These are phyloP conservation scores for Teleogryllus occipitalis DNA, from an alignment of 1,140 invertebrate species.

Conservation along the genomic window DNA sequence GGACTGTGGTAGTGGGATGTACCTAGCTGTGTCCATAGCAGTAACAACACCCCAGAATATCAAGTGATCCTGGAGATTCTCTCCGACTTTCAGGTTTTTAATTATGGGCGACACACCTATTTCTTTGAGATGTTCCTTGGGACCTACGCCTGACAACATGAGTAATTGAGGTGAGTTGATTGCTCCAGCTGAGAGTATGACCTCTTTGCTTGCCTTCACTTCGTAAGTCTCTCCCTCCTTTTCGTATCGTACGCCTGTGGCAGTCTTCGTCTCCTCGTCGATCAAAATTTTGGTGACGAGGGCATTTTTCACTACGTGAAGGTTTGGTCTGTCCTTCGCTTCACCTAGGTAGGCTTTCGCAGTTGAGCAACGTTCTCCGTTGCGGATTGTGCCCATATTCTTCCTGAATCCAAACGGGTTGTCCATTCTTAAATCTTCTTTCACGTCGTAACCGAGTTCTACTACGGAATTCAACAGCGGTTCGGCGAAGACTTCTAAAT, in stretches of 20 bases:
- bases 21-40: constrained; percentile 14
- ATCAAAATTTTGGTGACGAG: constrained; percentile 45
- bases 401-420: constrained; percentile 6
- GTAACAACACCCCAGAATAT: constrained; percentile 6
- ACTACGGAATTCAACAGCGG: neutral
- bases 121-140: constrained; percentile 31
- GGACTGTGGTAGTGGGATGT: neutral
- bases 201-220: constrained; percentile 27
- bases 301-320: constrained; percentile 44
- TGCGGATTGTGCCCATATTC: constrained; percentile 27
- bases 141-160: constrained; percentile 40
- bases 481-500: neutral
- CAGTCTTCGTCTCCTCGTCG: constrained; percentile 23
- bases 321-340: constrained; percentile 42
- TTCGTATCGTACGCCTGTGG: constrained; percentile 23
- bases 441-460: constrained; percentile 13
- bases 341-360: constrained; percentile 53
- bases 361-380: constrained; percentile 51
- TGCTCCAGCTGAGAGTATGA: constrained; percentile 29
- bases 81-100: constrained; percentile 14
- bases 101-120: constrained; percentile 19
- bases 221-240: constrained; percentile 19
- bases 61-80: constrained; percentile 20
- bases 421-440: neutral
- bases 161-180: constrained; percentile 33